Base-by-base conservation (phyloP, 1,140 invertebrate genomes). In the Brachionus paranguensis region DNA sequence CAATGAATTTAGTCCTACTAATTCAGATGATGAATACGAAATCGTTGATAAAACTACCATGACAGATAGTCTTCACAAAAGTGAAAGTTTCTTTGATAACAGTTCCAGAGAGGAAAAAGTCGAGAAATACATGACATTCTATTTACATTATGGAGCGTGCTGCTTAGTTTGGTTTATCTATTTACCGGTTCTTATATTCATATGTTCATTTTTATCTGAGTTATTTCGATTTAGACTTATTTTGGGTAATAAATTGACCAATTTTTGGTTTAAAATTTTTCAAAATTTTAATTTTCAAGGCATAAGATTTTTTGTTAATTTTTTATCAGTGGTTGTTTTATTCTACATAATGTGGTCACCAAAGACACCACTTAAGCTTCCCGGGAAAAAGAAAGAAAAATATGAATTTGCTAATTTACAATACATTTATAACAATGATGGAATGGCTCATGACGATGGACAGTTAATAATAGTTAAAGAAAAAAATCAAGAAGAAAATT, bases 221-320 rank as follows among this genome's bases (percentile, higher is more conserved):
- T 90, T 98, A 84, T 99, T 96, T 96, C 93, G 96, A 89, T 95
- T 94, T 89, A 98, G 98, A 90, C 92, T 98, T 86, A 90, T 98
- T 84, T 91, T 97, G 86, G 95, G 95, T 95, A 89, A 92, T 92
- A 47, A 47, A 91, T 78, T 20, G 64, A 12, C 20, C 2, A 17
- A 53, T 60, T 70, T 55, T 45, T 84, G 85, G 17, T 10, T 10
- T 41, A n/a, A 55, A 76, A 45, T 79, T 29, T 55, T 14, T 60
- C 17, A 24, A 17, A 8, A 24, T 24, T 12, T 29, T 4, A 33
- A 68, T 33, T 43, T 79, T 70, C 45, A 81, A 24, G 53, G 41
- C 29, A 85, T 79, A n/a, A 11, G 72, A 65, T 68, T 24, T 50
- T 65, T 74, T 45, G 74, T 45, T 83, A 84, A 78, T 83, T 85